phyloP scores from a whole-genome alignment of 2,113 vertebrate genomes.

The Plecotus auritus region DNA sequence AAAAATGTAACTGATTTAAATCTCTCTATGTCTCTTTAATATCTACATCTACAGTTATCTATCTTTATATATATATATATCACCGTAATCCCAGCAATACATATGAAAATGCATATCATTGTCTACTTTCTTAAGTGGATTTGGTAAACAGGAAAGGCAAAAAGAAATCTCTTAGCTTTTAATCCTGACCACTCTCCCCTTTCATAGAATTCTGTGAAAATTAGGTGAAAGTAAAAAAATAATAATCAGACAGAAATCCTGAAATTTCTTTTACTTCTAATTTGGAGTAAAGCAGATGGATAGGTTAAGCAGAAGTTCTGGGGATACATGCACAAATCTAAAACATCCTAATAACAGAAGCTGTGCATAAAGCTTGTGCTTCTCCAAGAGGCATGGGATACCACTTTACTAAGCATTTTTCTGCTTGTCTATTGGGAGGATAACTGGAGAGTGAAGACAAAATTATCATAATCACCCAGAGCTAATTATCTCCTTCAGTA shows the following conservation, averaged over 20 bases:
- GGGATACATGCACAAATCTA: background rate
- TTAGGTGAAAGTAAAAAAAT: background rate
- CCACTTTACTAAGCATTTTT: constrained; percentile 53
- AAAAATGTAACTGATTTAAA: background rate
- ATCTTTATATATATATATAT: background rate
- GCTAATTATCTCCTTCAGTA: constrained; percentile 75
- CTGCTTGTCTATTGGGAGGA: constrained; percentile 55
- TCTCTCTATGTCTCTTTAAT: background rate
- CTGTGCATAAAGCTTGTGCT: constrained; percentile 2
- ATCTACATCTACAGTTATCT: background rate
- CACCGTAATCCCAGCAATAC: background rate
- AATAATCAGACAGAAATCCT: background rate
- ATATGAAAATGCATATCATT: background rate
- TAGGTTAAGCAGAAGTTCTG: constrained; percentile 1
- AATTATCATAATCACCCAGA: constrained; percentile 75
- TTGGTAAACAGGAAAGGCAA: background rate
- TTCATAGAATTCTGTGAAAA: background rate
- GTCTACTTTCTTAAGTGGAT: background rate
- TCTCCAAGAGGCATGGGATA: constrained; percentile 43
- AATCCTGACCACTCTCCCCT: background rate
- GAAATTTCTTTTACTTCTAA: background rate
- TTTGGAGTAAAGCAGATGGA: constrained; percentile 12
- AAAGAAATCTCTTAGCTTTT: background rate
- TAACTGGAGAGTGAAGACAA: constrained; percentile 72
- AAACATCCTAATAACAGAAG: constrained; percentile 10